Percentiles rank a stretch among this genome's conserved stretches.
These are phyloP conservation scores for Mus minutoides DNA, from an alignment of 2,797 vertebrate genomes.

Conservation along the genomic window DNA sequence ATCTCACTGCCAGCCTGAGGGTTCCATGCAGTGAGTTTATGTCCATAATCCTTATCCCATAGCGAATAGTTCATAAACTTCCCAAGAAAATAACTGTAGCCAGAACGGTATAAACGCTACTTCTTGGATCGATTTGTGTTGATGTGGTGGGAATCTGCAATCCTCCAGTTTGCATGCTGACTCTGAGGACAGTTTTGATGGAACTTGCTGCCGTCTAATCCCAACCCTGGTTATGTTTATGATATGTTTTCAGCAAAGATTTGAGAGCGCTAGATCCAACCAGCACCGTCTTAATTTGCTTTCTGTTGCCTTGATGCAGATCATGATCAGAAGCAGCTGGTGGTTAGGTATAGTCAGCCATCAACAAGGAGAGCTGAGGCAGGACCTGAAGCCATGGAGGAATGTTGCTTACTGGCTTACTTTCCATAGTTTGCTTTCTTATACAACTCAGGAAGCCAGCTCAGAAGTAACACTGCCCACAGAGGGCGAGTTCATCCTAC, in stretches of 20 bases:
- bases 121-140: neutral
- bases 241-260: neutral
- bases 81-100: neutral
- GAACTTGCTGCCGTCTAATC: constrained; percentile 12
- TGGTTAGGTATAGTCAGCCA: neutral
- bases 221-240: neutral
- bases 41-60: neutral
- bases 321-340: neutral
- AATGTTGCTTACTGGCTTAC: neutral
- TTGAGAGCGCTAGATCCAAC: neutral
- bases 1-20: neutral
- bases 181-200: neutral
- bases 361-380: neutral
- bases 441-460: neutral
- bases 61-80: neutral
- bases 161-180: neutral
- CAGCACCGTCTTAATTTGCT: neutral
- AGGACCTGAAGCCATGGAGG: neutral
- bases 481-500: no score
- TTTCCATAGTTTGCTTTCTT: neutral
- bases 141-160: neutral
- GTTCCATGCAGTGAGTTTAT: accelerated
- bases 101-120: neutral
- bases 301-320: neutral
- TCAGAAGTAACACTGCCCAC: neutral